phyloP scores from a whole-genome alignment of 2,113 vertebrate species.

The Lepus timidus region DNA sequence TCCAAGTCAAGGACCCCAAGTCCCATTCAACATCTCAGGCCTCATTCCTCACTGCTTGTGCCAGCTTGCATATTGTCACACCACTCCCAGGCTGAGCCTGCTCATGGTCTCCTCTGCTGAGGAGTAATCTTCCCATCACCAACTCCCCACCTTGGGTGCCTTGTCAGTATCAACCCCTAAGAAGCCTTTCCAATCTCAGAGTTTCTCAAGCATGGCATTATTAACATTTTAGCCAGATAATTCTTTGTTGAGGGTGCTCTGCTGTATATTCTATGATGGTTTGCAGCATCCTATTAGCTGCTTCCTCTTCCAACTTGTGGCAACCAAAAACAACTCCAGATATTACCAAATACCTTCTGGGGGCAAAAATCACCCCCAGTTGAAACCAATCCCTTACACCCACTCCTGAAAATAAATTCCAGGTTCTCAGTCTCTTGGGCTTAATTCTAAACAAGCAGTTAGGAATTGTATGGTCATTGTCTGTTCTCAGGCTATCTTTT shows the following conservation, averaged over 20 bases:
- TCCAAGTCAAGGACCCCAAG: background rate
- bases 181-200: background rate
- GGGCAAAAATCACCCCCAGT: background rate
- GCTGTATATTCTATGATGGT: background rate
- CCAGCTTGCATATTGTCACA: background rate
- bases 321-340: background rate
- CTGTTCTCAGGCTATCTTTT: background rate
- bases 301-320: background rate
- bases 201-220: background rate
- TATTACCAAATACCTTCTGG: background rate
- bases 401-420: background rate
- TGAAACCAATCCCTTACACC: background rate
- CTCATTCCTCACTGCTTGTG: background rate
- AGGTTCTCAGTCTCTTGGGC: background rate
- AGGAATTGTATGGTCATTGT: background rate
- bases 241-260: background rate
- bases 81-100: background rate
- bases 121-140: background rate
- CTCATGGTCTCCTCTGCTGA: background rate
- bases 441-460: background rate
- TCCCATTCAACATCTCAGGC: fast-evolving
- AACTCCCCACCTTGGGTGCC: background rate
- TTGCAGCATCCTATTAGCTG: background rate
- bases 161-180: background rate
- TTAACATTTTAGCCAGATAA: background rate